A percentile compares a stretch with the other conserved stretches of the same genome.
These are phyloP conservation scores for Temnothorax nylanderi DNA, from an alignment of 1,140 invertebrate species.

Conservation along the genomic window DNA sequence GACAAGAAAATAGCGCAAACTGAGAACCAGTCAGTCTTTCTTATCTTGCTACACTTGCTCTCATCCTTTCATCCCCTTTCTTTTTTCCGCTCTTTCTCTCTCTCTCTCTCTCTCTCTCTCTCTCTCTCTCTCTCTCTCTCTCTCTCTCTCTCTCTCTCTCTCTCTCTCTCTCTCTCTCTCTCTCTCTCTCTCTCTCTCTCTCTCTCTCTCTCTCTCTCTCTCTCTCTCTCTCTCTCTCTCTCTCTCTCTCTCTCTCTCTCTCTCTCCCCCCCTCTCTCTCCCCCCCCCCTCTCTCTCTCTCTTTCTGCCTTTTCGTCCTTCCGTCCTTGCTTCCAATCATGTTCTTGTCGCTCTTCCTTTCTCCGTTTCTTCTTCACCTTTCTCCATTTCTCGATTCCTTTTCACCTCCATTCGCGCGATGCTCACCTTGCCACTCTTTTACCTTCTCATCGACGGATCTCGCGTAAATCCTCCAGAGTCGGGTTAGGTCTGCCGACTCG, in stretches of 20 bases:
- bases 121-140: too few species aligned
- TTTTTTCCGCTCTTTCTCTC: neutral
- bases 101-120: neutral
- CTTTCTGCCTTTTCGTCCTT: neutral
- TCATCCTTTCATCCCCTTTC: constrained; percentile 20
- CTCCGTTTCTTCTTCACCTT: neutral
- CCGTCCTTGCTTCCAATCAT: neutral
- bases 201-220: too few species aligned
- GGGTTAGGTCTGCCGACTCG: constrained; percentile 54
- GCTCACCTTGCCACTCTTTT: constrained; percentile 63
- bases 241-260: too few species aligned
- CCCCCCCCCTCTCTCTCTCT: too few species aligned
- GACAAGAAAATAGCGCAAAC: constrained; percentile 79
- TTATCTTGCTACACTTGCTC: constrained; percentile 69
- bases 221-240: neutral
- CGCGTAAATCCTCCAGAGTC: constrained; percentile 63
- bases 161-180: neutral
- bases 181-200: too few species aligned
- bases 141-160: too few species aligned
- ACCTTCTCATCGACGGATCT: constrained; percentile 66
- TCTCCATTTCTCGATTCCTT: constrained; percentile 12
- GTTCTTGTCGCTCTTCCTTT: neutral
- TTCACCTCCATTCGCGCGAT: constrained; percentile 44
- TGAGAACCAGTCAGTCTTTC: constrained; percentile 68
- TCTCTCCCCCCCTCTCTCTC: too few species aligned